Evolutionary conservation across 2,113 vertebrate species (phyloP).

Genomic region (Dermatemys mawii): DNA sequence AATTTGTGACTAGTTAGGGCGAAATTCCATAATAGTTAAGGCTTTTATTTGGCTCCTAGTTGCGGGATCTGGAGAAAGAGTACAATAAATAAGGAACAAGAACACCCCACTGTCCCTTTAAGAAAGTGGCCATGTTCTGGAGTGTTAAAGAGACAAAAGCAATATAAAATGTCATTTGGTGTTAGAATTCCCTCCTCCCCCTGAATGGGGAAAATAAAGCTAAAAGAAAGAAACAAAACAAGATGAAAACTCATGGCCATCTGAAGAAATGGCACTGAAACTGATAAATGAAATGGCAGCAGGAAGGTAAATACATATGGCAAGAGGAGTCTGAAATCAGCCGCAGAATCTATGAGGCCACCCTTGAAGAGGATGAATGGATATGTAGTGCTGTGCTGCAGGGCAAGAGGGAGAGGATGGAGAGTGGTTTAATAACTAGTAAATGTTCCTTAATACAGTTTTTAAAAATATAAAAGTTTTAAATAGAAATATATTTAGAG

Average conservation of each 20-base stretch:
- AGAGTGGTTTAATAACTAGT: slow-evolving; percentile 30
- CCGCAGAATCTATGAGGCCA: slow-evolving; percentile 36
- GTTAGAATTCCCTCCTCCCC: neutral
- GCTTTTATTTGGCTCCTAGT: slow-evolving; percentile 61
- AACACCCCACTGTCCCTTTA: slow-evolving; percentile 36
- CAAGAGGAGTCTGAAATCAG: slow-evolving; percentile 16
- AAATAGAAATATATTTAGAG: neutral
- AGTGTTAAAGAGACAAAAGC: slow-evolving; percentile 29
- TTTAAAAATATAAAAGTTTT: slow-evolving; percentile 45
- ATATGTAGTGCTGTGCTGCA: slow-evolving; percentile 14
- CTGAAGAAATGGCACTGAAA: slow-evolving; percentile 40
- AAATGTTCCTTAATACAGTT: slow-evolving; percentile 31
- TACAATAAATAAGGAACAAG: slow-evolving; percentile 7
- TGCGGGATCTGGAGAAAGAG: slow-evolving; percentile 43
- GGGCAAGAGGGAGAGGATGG: slow-evolving; percentile 9
- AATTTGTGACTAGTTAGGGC: slow-evolving; percentile 70
- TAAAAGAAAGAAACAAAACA: slow-evolving; percentile 33
- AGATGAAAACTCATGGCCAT: neutral
- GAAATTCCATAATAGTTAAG: slow-evolving; percentile 56
- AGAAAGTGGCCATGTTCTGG: slow-evolving; percentile 7
- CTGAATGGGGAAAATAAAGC: slow-evolving; percentile 24
- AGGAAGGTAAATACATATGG: slow-evolving; percentile 44
- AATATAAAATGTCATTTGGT: neutral
- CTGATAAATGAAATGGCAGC: slow-evolving; percentile 41
- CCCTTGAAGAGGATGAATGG: slow-evolving; percentile 23